Evolutionary conservation across 2,888 invertebrate genomes (phyloP), one percentile per base, ranked within the genome.

Genomic region (Exephanes ischioxanthus): DNA sequence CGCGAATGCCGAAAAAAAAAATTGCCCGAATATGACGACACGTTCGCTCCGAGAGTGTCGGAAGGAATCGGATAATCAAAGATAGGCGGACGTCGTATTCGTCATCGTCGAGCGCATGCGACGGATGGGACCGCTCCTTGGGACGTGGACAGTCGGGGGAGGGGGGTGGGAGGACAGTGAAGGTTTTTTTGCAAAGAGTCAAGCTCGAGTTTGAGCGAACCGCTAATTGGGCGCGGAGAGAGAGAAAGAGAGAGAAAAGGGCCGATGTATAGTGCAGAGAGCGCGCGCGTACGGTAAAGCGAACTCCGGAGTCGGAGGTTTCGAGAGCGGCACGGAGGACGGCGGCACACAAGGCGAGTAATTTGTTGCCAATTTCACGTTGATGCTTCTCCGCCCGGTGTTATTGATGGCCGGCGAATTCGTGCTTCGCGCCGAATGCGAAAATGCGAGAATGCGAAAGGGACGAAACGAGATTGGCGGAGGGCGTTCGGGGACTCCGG

Each of bases 291-390:
- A 61, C 61, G 84, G 76, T 84, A 63, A 63, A 75, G 55, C 68
- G 72, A 76, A 72, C 66, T 58, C 37, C 41, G 33, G 66, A 48
- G 83, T 51, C 53, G 51, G 53, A 71, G 61, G 61, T 55, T 53
- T 66, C 75, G 55, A 81, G 77, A 75, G 84, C 79, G 86, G 76
- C 68, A 30, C 66, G 71, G 76, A 58, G 67, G 86, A 76, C 16
- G 19, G 63, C 66, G 41, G 80, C 75, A 80, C 87, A 88, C 82
- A 87, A 80, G 85, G 70, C 84, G 89, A 89, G 91, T 91, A 92
- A 93, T 92, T 92, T 92, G 92, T 92, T 92, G 90, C 90, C 91
- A 92, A 92, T 92, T 92, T 92, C 90, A 88, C 91, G 91, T 89
- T 89, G 91, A 91, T 90, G 89, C 88, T 82, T 84, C 82, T 79